Evolutionary conservation across 2,113 vertebrate genomes (phyloP).

Genomic region (Macrotis lagotis): DNA sequence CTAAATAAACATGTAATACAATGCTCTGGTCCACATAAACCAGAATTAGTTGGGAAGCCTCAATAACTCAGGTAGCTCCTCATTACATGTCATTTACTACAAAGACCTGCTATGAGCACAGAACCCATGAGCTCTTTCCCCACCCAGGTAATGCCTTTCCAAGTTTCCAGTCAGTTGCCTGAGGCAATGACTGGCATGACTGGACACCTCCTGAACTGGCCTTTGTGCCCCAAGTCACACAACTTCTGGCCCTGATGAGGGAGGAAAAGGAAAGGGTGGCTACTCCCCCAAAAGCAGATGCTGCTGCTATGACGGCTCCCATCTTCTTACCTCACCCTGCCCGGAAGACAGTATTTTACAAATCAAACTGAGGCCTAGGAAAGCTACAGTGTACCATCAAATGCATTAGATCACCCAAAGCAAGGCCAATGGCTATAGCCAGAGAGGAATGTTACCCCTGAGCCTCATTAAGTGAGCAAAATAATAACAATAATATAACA

Average conservation of each 20-base stretch:
- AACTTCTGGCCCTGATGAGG: not conserved
- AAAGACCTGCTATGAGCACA: not conserved
- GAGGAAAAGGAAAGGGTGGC: not conserved
- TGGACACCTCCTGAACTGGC: not conserved
- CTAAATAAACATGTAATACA: not conserved
- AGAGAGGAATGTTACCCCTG: constrained; percentile 71
- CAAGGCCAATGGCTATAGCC: constrained; percentile 73
- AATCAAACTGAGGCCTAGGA: constrained; percentile 51
- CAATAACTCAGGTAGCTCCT: not conserved
- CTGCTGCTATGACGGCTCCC: not conserved
- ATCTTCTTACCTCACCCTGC: not conserved
- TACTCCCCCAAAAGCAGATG: not conserved
- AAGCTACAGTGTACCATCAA: constrained; percentile 50
- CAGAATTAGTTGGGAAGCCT: not conserved
- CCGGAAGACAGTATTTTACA: constrained; percentile 27
- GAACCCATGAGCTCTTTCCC: not conserved
- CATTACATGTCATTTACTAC: not conserved
- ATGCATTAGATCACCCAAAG: constrained; percentile 64
- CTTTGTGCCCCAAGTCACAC: not conserved
- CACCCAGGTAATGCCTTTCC: not conserved
- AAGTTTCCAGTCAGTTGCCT: not conserved
- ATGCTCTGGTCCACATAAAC: not conserved
- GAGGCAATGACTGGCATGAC: not conserved
- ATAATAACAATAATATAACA: constrained; percentile 65
- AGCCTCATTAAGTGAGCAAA: constrained; percentile 70